phyloP scores from a whole-genome alignment of 2,888 invertebrate species.

The Dyspetes luteomarginatus region DNA sequence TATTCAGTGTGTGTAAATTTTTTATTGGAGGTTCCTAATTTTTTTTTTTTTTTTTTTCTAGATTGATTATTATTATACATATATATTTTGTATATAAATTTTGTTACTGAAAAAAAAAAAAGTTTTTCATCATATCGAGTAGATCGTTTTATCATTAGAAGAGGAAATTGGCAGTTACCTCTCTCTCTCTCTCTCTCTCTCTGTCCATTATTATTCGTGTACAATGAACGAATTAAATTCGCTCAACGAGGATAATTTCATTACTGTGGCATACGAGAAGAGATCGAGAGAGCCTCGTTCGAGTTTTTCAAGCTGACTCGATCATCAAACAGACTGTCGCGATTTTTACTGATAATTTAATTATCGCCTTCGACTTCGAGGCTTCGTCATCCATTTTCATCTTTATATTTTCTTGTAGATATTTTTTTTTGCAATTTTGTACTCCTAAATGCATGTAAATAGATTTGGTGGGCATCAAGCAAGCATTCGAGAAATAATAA shows the following conservation, averaged over 20 bases:
- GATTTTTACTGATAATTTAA: neutral
- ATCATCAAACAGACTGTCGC: neutral
- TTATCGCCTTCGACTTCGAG: neutral
- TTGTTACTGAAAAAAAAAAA: neutral
- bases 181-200: conserved; percentile 4
- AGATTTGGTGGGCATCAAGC: too few species aligned
- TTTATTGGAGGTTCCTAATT: neutral
- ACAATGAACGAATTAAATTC: conserved; percentile 36
- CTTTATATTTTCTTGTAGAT: too few species aligned
- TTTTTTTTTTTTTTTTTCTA: neutral
- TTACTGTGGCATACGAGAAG: neutral
- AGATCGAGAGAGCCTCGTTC: neutral
- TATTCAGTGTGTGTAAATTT: neutral
- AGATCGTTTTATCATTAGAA: conserved; percentile 13
- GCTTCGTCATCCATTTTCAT: neutral
- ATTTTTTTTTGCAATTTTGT: neutral
- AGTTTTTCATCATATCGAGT: neutral
- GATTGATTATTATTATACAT: neutral
- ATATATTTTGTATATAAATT: neutral
- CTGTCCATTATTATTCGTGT: conserved; percentile 12
- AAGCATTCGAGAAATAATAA: too few species aligned
- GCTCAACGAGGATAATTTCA: conserved; percentile 25
- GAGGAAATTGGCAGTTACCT: conserved; percentile 39
- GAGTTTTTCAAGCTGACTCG: conserved; percentile 12
- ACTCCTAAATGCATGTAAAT: neutral